phyloP scores from a whole-genome alignment of 30 jellyfish, hydroid and myxozoan genomes.

The Calvadosia cruxmelitensis region DNA sequence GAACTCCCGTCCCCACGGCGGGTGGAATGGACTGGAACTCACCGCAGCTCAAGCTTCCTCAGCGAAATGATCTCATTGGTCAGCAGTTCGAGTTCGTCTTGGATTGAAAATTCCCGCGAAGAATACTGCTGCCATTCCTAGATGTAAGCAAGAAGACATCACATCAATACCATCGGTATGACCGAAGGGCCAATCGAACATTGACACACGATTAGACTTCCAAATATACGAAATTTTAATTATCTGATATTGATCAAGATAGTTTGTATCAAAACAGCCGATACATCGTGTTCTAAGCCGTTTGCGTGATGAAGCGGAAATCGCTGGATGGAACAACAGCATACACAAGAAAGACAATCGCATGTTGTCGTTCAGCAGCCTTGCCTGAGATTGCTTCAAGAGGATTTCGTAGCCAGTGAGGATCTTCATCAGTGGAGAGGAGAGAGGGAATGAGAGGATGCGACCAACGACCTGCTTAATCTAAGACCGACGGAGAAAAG shows the following conservation, averaged over 20 bases:
- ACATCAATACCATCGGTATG: no score
- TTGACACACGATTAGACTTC: no score
- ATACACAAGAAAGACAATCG: no score
- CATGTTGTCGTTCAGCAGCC: no score
- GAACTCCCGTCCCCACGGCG: not conserved
- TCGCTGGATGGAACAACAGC: no score
- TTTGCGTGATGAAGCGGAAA: no score
- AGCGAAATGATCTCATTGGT: constrained; percentile 56
- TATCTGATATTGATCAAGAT: no score
- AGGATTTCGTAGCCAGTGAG: constrained; percentile 85
- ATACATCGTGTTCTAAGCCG: no score
- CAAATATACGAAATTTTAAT: no score
- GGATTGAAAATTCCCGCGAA: constrained; percentile 55
- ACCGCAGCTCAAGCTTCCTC: constrained; percentile 84
- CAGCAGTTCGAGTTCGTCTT: constrained; percentile 23
- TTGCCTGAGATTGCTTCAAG: constrained; percentile 74
- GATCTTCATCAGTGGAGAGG: constrained; percentile 81
- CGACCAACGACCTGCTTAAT: constrained; percentile 46
- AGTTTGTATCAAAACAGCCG: no score
- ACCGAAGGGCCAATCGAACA: no score
- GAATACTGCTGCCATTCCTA: constrained; percentile 96
- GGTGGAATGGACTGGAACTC: not conserved
- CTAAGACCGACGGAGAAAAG: constrained; percentile 14
- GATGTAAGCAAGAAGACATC: not conserved
- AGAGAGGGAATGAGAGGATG: constrained; percentile 43